Percentiles rank a stretch among this genome's conserved stretches.
phyloP scores from a whole-genome alignment of 2,888 invertebrate species.

The Pollenia angustigena region DNA sequence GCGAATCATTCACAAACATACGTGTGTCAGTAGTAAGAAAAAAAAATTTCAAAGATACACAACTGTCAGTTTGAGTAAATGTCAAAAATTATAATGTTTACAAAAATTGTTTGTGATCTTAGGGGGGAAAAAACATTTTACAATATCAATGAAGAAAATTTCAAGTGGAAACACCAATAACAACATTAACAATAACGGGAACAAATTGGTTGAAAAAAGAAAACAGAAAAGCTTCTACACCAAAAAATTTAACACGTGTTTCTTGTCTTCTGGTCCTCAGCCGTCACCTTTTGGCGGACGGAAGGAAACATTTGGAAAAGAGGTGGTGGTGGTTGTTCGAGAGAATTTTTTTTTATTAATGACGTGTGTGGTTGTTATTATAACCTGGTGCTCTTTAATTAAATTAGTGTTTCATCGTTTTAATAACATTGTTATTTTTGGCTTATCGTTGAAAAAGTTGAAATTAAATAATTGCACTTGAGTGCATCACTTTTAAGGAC shows the following conservation, averaged over 20 bases:
- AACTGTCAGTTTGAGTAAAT: constrained; percentile 67
- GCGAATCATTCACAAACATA: neutral
- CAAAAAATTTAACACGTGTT: constrained; percentile 65
- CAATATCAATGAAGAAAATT: constrained; percentile 30
- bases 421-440: constrained; percentile 70
- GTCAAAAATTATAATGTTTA: constrained; percentile 46
- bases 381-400: constrained; percentile 71
- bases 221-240: constrained; percentile 38
- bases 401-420: constrained; percentile 67
- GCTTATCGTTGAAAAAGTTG: constrained; percentile 68
- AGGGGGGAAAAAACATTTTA: neutral
- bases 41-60: neutral
- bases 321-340: constrained; percentile 48
- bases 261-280: constrained; percentile 36
- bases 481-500: constrained; percentile 50
- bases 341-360: constrained; percentile 24
- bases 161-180: constrained; percentile 58
- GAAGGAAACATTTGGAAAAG: constrained; percentile 22
- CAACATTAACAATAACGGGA: neutral
- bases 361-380: constrained; percentile 53
- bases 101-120: constrained; percentile 52
- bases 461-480: constrained; percentile 73
- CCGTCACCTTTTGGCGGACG: constrained; percentile 22
- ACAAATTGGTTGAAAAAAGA: constrained; percentile 18
- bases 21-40: constrained; percentile 18